A percentile compares a stretch with the other conserved stretches of the same genome.
phyloP scores from a whole-genome alignment of 2,797 vertebrate species.

The Trichosurus vulpecula region DNA sequence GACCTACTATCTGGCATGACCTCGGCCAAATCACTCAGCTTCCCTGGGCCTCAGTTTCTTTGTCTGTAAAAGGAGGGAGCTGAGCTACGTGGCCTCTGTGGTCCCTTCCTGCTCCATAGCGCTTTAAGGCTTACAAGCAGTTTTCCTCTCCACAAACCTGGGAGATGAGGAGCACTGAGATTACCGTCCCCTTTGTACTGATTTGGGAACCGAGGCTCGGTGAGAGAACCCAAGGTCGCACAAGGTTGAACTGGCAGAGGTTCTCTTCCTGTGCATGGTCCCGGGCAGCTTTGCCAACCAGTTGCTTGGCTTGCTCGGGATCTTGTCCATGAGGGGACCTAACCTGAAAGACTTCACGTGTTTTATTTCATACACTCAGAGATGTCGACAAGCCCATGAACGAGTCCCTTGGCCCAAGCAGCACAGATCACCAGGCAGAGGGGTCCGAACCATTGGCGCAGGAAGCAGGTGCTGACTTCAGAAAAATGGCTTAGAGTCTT shows the following conservation, averaged over 20 bases:
- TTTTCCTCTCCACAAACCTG: not conserved
- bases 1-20: not conserved
- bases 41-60: not conserved
- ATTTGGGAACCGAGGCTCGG: not conserved
- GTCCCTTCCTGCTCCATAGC: not conserved
- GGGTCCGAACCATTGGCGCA: too few relatives aligned
- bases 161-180: not conserved
- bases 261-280: not conserved
- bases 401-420: too few relatives aligned
- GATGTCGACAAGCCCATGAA: not conserved
- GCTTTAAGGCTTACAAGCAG: not conserved
- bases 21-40: not conserved
- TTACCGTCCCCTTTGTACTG: not conserved
- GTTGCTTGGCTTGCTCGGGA: not conserved
- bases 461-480: not conserved
- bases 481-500: too few relatives aligned
- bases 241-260: not conserved
- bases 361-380: not conserved
- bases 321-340: not conserved
- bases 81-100: not conserved
- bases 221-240: not conserved
- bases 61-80: not conserved
- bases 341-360: not conserved
- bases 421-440: too few relatives aligned
- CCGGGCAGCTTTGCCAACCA: not conserved